Evolutionary conservation across 2,113 vertebrate genomes (phyloP).

Genomic region (Zapus hudsonius): DNA sequence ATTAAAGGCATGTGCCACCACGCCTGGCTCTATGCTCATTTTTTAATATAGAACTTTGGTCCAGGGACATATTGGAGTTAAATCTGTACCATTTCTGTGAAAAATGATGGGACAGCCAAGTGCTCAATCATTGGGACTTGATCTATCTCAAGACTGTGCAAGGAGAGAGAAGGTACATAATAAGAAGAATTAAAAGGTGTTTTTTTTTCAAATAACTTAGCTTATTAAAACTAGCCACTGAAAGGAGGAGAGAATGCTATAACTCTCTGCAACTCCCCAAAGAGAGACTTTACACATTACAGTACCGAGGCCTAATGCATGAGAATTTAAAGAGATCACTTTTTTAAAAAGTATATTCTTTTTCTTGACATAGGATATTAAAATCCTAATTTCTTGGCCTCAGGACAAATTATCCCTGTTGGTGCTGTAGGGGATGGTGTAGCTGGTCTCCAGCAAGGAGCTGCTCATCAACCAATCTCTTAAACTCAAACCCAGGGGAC

Average conservation of each 20-base stretch:
- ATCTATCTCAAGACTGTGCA: neutral
- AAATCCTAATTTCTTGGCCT: constrained; percentile 40
- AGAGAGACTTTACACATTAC: neutral
- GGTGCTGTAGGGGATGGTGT: neutral
- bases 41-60: neutral
- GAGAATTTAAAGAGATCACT: neutral
- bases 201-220: neutral
- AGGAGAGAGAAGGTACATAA: neutral
- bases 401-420: constrained; percentile 9
- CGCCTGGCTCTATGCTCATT: no score
- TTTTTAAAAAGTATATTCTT: constrained; percentile 12
- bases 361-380: constrained; percentile 32
- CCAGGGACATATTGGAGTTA: neutral
- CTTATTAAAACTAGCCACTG: constrained; percentile 16
- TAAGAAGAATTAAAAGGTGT: constrained; percentile 7
- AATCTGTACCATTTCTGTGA: constrained; percentile 43
- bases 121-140: neutral
- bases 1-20: no score
- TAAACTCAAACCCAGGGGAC: neutral
- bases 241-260: neutral
- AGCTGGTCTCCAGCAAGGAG: neutral
- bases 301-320: neutral
- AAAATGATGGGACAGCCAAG: neutral
- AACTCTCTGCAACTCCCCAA: neutral
- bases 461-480: neutral